phyloP scores from a whole-genome alignment of 2,888 invertebrate genomes.

The Leucoptera coffeella region DNA sequence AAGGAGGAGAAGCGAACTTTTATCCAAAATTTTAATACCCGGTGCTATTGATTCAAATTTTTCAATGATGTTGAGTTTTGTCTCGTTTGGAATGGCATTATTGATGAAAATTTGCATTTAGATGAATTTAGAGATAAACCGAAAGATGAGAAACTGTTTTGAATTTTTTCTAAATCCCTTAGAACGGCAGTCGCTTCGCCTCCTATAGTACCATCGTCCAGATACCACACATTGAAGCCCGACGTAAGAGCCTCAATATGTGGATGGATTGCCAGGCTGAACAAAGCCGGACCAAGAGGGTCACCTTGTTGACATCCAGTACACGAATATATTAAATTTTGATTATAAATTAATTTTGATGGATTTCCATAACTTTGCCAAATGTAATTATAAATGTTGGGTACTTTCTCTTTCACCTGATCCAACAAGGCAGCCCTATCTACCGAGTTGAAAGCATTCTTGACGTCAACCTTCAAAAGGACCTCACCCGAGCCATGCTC shows the following conservation, averaged over 20 bases:
- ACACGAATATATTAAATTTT: not conserved
- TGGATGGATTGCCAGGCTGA: not conserved
- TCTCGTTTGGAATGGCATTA: not conserved
- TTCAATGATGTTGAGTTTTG: not conserved
- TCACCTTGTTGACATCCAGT: not conserved
- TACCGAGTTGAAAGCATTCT: not conserved
- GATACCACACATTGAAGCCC: conserved; percentile 1
- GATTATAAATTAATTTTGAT: not conserved
- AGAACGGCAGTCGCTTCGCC: not conserved
- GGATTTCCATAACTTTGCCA: not conserved
- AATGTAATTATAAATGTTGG: not conserved
- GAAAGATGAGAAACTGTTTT: no score
- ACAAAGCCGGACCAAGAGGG: not conserved
- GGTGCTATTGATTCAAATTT: not conserved
- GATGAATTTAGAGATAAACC: not conserved
- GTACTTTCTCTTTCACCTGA: not conserved
- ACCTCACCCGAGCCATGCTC: not conserved
- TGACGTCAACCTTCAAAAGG: conserved; percentile 1
- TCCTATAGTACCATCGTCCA: conserved; percentile 1
- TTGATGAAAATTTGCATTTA: not conserved
- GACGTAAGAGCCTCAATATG: not conserved
- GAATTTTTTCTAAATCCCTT: not conserved
- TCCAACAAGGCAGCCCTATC: conserved; percentile 1
- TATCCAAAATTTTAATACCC: not conserved
- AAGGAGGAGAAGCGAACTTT: not conserved